Conservation (phyloP, 2,888 invertebrate genomes). For the Carabus problematicus region DNA sequence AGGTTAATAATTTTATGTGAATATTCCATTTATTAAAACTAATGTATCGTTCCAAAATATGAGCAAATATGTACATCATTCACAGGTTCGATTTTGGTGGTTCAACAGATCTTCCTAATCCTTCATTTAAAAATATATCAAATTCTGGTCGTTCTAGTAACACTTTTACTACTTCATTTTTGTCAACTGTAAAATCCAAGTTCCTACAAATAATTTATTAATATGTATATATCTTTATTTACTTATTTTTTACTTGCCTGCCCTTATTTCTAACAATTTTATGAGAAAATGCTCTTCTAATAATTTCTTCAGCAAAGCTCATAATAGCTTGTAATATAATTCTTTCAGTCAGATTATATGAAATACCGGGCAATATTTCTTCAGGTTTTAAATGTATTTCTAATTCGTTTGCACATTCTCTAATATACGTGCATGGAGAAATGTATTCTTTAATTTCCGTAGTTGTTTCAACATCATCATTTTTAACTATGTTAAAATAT, state of each 20-base stretch:
- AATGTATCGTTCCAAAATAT: too few species aligned
- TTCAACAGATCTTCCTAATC: constrained; percentile 34
- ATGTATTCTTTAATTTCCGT: constrained; percentile 49
- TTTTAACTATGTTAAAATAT: constrained; percentile 2
- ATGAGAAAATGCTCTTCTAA: constrained; percentile 52
- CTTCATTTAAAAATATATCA: constrained; percentile 43
- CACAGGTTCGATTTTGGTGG: too few species aligned
- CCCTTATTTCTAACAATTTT: constrained; percentile 49
- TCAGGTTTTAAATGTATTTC: constrained; percentile 60
- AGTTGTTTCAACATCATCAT: background rate
- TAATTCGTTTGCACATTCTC: constrained; percentile 58
- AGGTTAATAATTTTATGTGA: too few species aligned
- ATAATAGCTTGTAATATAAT: constrained; percentile 62
- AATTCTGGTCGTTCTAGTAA: constrained; percentile 46
- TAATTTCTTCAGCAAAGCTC: constrained; percentile 63
- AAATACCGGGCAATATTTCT: constrained; percentile 59
- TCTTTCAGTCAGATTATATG: constrained; percentile 60
- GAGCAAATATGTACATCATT: too few species aligned
- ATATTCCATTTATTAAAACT: too few species aligned
- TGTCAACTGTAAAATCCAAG: constrained; percentile 41
- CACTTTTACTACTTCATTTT: constrained; percentile 45
- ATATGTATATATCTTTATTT: constrained; percentile 26
- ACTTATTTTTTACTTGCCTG: constrained; percentile 45
- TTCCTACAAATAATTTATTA: too few species aligned
- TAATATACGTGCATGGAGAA: constrained; percentile 57